A percentile compares a stretch with the other conserved stretches of the same genome.
phyloP scores from a whole-genome alignment of 2,113 vertebrate species.

The Phyllostomus hastatus region DNA sequence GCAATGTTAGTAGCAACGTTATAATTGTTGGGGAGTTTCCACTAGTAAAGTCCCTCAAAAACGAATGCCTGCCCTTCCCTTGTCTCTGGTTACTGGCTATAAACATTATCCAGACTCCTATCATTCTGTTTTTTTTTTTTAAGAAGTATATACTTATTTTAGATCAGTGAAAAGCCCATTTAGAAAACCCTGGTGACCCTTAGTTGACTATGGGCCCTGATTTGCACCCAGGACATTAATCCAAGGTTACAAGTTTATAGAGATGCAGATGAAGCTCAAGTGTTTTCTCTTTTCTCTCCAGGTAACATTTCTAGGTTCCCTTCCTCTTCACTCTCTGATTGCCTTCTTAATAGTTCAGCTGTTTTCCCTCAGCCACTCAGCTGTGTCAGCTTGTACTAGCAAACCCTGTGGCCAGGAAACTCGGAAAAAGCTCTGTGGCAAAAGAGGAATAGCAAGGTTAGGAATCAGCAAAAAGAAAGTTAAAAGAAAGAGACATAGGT shows the following conservation, averaged over 20 bases:
- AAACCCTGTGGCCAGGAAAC: not conserved
- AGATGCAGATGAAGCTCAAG: not conserved
- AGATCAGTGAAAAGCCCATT: not conserved
- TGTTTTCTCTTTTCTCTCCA: not conserved
- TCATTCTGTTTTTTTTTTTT: not conserved
- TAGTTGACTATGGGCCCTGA: not conserved
- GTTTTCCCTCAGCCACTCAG: not conserved
- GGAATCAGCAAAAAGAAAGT: not conserved
- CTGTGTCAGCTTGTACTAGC: conserved; percentile 5
- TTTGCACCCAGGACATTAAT: not conserved
- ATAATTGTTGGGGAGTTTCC: not conserved
- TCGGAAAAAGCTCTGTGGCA: not conserved
- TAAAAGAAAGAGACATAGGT: not conserved
- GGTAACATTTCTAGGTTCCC: not conserved
- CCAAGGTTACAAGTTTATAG: not conserved
- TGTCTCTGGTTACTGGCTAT: not conserved
- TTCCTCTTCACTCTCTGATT: not conserved
- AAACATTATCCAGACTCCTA: not conserved
- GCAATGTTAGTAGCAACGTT: not conserved
- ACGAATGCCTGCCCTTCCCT: not conserved
- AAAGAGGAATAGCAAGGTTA: not conserved
- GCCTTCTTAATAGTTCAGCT: conserved; percentile 6
- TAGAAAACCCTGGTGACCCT: not conserved
- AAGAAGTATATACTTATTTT: not conserved
- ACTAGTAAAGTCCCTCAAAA: not conserved